phyloP scores from a whole-genome alignment of 2,113 vertebrate species.

The Zapus hudsonius region DNA sequence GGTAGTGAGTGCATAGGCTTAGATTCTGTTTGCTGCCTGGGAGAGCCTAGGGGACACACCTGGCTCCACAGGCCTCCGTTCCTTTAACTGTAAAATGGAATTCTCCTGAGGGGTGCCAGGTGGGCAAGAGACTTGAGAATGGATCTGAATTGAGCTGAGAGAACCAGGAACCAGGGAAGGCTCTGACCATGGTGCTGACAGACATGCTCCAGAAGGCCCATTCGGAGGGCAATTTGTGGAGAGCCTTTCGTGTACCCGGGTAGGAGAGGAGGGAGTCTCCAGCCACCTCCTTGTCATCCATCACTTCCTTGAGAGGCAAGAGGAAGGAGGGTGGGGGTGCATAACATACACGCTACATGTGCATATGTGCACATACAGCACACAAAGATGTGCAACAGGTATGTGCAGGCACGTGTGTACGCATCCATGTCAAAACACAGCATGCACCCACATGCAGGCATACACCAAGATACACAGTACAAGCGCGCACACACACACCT shows the following conservation, averaged over 20 bases:
- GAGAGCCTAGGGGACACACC: background rate
- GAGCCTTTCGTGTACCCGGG: background rate
- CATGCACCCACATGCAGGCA: background rate
- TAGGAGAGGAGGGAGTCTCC: background rate
- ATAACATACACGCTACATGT: background rate
- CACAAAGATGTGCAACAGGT: background rate
- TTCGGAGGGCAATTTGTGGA: accelerated
- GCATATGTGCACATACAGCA: background rate
- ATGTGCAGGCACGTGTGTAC: no score
- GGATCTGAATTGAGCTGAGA: background rate
- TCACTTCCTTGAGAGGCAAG: background rate
- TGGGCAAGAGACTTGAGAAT: background rate
- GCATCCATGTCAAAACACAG: background rate
- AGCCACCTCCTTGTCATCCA: background rate
- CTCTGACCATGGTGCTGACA: slow-evolving; percentile 55
- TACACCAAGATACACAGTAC: background rate
- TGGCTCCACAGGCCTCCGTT: background rate
- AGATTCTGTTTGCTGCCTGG: background rate
- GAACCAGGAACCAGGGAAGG: accelerated
- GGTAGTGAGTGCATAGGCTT: background rate
- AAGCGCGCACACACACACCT: background rate
- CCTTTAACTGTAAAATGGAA: background rate
- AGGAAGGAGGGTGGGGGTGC: background rate
- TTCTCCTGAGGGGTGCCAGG: background rate
- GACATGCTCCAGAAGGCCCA: accelerated